Conservation (phyloP, 1,140 invertebrate species). For the Vanessa atalanta region DNA sequence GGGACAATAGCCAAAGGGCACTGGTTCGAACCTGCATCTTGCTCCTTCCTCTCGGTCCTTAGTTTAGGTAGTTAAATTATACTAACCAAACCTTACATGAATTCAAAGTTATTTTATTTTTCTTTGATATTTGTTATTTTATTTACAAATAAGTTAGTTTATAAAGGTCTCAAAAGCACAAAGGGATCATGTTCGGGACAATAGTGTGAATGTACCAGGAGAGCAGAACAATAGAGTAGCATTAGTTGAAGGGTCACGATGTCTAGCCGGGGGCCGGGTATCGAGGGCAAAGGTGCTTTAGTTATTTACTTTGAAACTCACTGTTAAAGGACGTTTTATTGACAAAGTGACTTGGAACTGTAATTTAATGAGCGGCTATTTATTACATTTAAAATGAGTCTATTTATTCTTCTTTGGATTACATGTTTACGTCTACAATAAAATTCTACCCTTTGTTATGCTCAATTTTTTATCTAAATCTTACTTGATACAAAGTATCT, state of each 20-base stretch:
- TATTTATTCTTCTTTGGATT: no score
- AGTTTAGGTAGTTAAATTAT: no score
- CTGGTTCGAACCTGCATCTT: no score
- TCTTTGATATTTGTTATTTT: background rate
- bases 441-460: no score
- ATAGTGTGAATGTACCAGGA: constrained; percentile 32
- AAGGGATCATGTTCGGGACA: constrained; percentile 28
- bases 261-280: constrained; percentile 7
- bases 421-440: no score
- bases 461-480: no score
- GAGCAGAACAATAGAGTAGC: constrained; percentile 30
- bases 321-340: constrained; percentile 23
- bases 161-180: constrained; percentile 16
- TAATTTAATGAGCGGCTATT: background rate
- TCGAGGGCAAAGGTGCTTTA: background rate
- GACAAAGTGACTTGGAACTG: constrained; percentile 13
- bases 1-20: no score
- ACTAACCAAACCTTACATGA: no score
- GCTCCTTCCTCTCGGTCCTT: no score
- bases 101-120: no score
- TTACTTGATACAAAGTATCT: no score
- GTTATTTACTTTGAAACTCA: constrained; percentile 16
- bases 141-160: background rate
- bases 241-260: constrained; percentile 18
- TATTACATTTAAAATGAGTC: background rate